phyloP scores from a whole-genome alignment of 2,113 vertebrate genomes.

The Oreochromis tanganicae region DNA sequence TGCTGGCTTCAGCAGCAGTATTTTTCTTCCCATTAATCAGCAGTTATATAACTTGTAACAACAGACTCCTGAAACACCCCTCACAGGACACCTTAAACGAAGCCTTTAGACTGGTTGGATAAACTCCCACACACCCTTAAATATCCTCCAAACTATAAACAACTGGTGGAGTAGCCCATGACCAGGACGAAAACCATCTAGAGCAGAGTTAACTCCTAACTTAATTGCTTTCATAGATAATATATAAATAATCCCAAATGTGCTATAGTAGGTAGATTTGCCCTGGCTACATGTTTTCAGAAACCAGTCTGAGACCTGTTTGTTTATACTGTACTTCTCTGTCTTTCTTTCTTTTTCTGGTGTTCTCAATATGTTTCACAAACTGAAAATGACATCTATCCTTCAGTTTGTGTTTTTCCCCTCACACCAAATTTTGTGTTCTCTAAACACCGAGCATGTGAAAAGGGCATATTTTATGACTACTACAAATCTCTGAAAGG shows the following conservation, averaged over 20 bases:
- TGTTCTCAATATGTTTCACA: neutral
- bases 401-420: neutral
- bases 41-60: neutral
- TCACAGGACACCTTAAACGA: neutral
- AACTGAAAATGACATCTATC: neutral
- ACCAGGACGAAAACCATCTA: neutral
- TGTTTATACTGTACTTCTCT: neutral
- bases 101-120: neutral
- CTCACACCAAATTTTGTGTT: neutral
- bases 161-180: neutral
- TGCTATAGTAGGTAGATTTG: neutral
- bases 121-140: neutral
- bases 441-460: neutral
- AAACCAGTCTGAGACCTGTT: neutral
- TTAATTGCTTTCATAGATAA: neutral
- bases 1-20: neutral
- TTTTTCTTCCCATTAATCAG: neutral
- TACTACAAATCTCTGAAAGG: neutral
- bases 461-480: neutral
- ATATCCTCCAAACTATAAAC: neutral
- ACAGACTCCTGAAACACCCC: neutral
- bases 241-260: neutral
- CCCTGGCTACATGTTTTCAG: neutral
- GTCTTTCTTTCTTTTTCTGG: neutral
- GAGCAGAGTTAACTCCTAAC: neutral